phyloP scores from a whole-genome alignment of 2,797 vertebrate genomes.

The Sciurus carolinensis region DNA sequence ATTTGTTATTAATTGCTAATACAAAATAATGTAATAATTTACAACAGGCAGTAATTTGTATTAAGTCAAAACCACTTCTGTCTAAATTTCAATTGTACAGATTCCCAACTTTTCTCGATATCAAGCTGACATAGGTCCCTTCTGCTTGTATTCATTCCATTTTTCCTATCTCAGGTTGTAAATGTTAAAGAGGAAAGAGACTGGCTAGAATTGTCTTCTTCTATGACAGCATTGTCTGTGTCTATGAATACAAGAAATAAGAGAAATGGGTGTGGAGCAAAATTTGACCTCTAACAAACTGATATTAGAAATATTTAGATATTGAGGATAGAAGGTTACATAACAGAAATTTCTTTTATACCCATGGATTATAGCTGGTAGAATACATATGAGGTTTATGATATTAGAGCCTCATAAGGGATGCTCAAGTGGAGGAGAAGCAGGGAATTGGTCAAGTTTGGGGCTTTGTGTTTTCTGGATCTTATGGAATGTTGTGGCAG shows the following conservation, averaged over 20 bases:
- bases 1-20: too few relatives aligned
- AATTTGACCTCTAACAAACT: neutral
- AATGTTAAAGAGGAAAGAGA: neutral
- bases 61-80: neutral
- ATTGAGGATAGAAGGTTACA: neutral
- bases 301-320: neutral
- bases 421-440: neutral
- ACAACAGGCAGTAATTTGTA: neutral
- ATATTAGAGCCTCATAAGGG: neutral
- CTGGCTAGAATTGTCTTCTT: neutral
- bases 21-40: too few relatives aligned
- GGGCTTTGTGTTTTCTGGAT: neutral
- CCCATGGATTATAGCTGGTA: neutral
- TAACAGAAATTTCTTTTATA: neutral
- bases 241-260: neutral
- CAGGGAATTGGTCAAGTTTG: rapidly evolving
- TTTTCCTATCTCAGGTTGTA: neutral
- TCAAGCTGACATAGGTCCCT: rapidly evolving
- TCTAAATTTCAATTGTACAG: neutral
- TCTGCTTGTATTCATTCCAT: neutral
- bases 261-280: neutral
- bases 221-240: neutral
- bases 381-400: neutral
- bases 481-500: too few relatives aligned
- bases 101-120: neutral